These are phyloP conservation scores for Ennomos quercinarius DNA, from an alignment of 2,888 invertebrate genomes.

Conservation along the genomic window DNA sequence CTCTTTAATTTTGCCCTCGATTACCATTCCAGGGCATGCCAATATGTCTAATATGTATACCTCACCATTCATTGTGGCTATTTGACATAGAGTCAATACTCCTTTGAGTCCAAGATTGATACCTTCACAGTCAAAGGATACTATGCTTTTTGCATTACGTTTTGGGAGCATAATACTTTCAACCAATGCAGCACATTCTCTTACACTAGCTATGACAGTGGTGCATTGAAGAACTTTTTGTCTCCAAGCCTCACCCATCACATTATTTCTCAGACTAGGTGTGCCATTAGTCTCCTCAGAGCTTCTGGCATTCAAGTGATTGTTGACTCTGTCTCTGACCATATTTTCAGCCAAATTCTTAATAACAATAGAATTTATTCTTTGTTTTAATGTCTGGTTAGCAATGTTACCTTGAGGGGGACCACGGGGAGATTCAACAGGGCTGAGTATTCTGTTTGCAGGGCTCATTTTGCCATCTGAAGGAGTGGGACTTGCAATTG, in stretches of 20 bases:
- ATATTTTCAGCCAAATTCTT: slow-evolving; percentile 96
- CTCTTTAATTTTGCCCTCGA: slow-evolving; percentile 91
- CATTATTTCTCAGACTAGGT: slow-evolving; percentile 71
- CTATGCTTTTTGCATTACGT: slow-evolving; percentile 84
- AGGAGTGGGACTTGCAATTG: slow-evolving; percentile 74
- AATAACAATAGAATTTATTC: slow-evolving; percentile 94
- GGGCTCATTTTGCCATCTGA: slow-evolving; percentile 77
- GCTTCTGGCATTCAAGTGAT: slow-evolving; percentile 76
- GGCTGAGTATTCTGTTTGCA: slow-evolving; percentile 81
- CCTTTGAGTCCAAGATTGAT: slow-evolving; percentile 96
- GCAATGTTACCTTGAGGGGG: slow-evolving; percentile 81
- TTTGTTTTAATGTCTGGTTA: slow-evolving; percentile 93
- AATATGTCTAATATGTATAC: slow-evolving; percentile 95
- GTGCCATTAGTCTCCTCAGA: slow-evolving; percentile 76
- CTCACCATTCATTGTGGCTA: slow-evolving; percentile 92
- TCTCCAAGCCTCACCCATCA: slow-evolving; percentile 91
- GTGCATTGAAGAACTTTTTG: slow-evolving; percentile 92
- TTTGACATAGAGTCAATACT: slow-evolving; percentile 93
- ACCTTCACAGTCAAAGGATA: slow-evolving; percentile 97
- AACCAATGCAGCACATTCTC: slow-evolving; percentile 91
- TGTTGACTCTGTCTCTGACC: slow-evolving; percentile 80
- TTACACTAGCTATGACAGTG: slow-evolving; percentile 91
- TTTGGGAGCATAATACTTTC: slow-evolving; percentile 89
- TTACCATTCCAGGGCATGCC: slow-evolving; percentile 92
- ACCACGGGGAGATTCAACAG: slow-evolving; percentile 79